These are phyloP conservation scores for Pleuronectes platessa DNA, from an alignment of 2,113 vertebrate species.

Conservation along the genomic window DNA sequence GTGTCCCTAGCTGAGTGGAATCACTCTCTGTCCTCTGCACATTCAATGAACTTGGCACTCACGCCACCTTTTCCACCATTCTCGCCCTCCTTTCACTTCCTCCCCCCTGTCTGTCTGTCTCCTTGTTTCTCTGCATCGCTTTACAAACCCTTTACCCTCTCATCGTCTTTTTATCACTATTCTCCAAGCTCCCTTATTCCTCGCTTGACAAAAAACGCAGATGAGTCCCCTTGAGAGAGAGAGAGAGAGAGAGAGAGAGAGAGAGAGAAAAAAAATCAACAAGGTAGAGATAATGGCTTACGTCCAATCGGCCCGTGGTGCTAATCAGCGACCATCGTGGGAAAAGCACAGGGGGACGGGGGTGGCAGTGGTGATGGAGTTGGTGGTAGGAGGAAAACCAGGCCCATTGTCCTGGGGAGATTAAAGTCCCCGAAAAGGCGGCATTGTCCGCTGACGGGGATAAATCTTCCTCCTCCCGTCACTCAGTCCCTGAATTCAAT, in stretches of 20 bases:
- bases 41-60: slow-evolving; percentile 79
- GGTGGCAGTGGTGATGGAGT: slow-evolving; percentile 63
- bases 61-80: slow-evolving; percentile 68
- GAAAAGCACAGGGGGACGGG: slow-evolving; percentile 90
- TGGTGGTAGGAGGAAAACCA: slow-evolving; percentile 85
- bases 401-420: slow-evolving; percentile 95
- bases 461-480: slow-evolving; percentile 99
- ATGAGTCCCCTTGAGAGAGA: slow-evolving; percentile 79
- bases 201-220: slow-evolving; percentile 81
- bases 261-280: slow-evolving; percentile 45
- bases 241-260: slow-evolving; percentile 34
- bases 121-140: slow-evolving; percentile 59
- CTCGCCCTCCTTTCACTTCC: slow-evolving; percentile 62
- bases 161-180: slow-evolving; percentile 67
- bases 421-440: slow-evolving; percentile 94
- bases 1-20: slow-evolving; percentile 62
- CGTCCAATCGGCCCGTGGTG: slow-evolving; percentile 85
- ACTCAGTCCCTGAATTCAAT: slow-evolving; percentile 99
- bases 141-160: slow-evolving; percentile 60
- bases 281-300: slow-evolving; percentile 90
- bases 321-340: slow-evolving; percentile 98
- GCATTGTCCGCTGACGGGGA: slow-evolving; percentile 95
- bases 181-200: slow-evolving; percentile 40
- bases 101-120: slow-evolving; percentile 66
- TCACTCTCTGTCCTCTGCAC: slow-evolving; percentile 65